A percentile compares a stretch with the other conserved stretches of the same genome.
Evolutionary conservation across 2,797 vertebrate species (phyloP).

Genomic region (Knipowitschia caucasica): DNA sequence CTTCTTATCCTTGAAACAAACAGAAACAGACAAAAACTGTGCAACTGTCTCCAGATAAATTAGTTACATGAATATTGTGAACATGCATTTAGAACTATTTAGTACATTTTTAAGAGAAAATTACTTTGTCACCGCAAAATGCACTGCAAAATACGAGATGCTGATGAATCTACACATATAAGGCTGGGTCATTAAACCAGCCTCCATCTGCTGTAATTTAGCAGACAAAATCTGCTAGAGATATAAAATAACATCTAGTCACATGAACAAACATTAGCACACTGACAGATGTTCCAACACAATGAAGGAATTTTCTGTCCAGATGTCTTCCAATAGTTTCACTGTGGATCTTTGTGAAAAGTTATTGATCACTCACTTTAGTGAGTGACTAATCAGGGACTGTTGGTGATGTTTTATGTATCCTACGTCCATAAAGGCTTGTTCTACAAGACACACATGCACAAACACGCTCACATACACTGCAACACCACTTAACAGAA

Average conservation of each 20-base stretch:
- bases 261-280: constrained; percentile 62
- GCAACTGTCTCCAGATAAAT: neutral
- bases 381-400: constrained; percentile 76
- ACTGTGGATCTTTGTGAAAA: constrained; percentile 55
- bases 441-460: constrained; percentile 72
- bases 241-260: constrained; percentile 64
- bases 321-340: constrained; percentile 62
- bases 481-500: constrained; percentile 78
- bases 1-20: neutral
- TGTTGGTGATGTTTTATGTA: constrained; percentile 84
- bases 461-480: constrained; percentile 51
- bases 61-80: neutral
- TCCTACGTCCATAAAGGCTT: constrained; percentile 81
- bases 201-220: constrained; percentile 94
- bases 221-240: constrained; percentile 92
- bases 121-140: constrained; percentile 28
- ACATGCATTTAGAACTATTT: constrained; percentile 8
- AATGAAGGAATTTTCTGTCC: constrained; percentile 29
- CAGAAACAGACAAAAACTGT: neutral
- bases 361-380: constrained; percentile 69
- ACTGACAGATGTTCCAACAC: constrained; percentile 49
- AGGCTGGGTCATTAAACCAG: constrained; percentile 91
- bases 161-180: constrained; percentile 78
- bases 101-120: constrained; percentile 19
- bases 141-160: constrained; percentile 40